Percentiles rank a stretch among this genome's conserved stretches.
Conservation (phyloP, 1,140 invertebrate genomes). For the Drosophila nebulosa region DNA sequence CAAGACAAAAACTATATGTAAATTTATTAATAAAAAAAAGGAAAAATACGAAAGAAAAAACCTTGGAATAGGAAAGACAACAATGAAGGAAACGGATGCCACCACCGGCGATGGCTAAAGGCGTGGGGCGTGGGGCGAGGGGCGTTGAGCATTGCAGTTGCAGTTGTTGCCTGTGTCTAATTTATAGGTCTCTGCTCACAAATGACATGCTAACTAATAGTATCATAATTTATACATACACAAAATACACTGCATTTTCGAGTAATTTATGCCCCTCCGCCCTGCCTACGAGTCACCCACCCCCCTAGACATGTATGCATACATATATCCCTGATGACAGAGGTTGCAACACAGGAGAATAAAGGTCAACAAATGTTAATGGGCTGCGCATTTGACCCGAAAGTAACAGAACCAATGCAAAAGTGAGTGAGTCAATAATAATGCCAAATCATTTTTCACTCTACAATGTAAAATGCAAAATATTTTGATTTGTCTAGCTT, state of each 20-base stretch:
- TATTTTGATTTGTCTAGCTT: background rate
- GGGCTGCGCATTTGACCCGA: constrained; percentile 35
- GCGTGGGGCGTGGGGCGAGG: background rate
- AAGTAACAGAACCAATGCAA: background rate
- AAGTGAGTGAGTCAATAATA: background rate
- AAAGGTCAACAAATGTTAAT: constrained; percentile 56
- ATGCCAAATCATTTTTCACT: constrained; percentile 34
- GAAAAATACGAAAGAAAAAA: constrained; percentile 1
- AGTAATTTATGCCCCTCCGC: constrained; percentile 61
- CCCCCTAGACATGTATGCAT: background rate
- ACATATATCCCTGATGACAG: constrained; percentile 58
- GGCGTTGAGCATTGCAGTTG: constrained; percentile 10
- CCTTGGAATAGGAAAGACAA: constrained; percentile 25
- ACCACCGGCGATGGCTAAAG: no score
- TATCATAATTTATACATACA: constrained; percentile 76
- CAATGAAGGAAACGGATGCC: constrained; percentile 13
- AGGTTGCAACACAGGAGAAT: constrained; percentile 52
- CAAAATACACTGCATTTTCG: constrained; percentile 48
- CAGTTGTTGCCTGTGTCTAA: constrained; percentile 63
- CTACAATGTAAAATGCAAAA: constrained; percentile 40
- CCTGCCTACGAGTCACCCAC: constrained; percentile 1
- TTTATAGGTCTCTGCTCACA: constrained; percentile 57
- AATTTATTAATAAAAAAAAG: constrained; percentile 76
- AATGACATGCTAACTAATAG: constrained; percentile 78
- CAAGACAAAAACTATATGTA: constrained; percentile 33